Evolutionary conservation across 2,888 invertebrate species (phyloP).

Genomic region (Pasiphila rectangulata): DNA sequence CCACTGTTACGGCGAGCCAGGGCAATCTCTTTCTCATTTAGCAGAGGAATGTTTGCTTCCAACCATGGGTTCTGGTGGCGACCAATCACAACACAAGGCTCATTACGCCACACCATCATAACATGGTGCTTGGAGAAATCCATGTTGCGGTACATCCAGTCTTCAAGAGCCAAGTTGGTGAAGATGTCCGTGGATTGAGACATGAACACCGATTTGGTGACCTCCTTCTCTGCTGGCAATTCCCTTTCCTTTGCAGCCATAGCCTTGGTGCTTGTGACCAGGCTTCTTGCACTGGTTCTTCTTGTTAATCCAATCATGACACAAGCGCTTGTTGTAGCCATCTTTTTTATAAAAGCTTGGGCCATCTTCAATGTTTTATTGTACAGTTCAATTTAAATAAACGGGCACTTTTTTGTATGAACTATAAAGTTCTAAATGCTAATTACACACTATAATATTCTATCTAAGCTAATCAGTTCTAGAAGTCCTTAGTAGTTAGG

Average conservation of each 20-base stretch:
- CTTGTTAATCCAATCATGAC: constrained; percentile 63
- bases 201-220: constrained; percentile 93
- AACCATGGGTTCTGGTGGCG: constrained; percentile 98
- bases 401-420: constrained; percentile 78
- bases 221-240: constrained; percentile 69
- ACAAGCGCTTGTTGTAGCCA: constrained; percentile 62
- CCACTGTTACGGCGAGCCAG: constrained; percentile 96
- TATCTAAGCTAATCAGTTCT: constrained; percentile 42
- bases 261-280: constrained; percentile 51
- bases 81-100: constrained; percentile 97
- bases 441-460: constrained; percentile 42
- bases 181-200: constrained; percentile 95
- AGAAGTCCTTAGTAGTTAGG: constrained; percentile 43
- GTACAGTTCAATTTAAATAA: constrained; percentile 37
- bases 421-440: constrained; percentile 59
- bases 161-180: constrained; percentile 96
- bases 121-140: constrained; percentile 91
- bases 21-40: constrained; percentile 84
- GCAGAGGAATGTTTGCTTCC: constrained; percentile 89
- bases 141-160: constrained; percentile 95
- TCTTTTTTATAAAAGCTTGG: constrained; percentile 70
- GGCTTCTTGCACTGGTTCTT: constrained; percentile 58
- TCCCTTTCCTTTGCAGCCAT: constrained; percentile 50
- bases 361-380: constrained; percentile 62
- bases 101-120: constrained; percentile 95